Conservation (phyloP, 2,888 invertebrate species). For the Abrostola triplasia region DNA sequence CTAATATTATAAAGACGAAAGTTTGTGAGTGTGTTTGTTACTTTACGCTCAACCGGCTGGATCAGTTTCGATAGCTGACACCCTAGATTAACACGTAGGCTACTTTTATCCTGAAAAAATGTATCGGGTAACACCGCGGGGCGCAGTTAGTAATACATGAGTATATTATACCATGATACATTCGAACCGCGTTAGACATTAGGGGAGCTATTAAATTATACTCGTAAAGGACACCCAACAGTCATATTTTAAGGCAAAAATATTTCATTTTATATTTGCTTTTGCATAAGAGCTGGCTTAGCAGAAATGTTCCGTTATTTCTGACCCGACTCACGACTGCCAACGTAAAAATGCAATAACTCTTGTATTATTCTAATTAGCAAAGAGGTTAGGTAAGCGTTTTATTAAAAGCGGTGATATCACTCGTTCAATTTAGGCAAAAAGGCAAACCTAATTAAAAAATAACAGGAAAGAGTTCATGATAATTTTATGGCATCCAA, state of each 20-base stretch:
- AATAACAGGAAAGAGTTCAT: not conserved
- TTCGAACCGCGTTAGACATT: constrained; percentile 15
- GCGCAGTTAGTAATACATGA: too few species aligned
- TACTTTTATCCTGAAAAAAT: too few species aligned
- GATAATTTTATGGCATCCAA: not conserved
- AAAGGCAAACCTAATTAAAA: not conserved
- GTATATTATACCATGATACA: too few species aligned
- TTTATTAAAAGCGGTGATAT: constrained; percentile 8
- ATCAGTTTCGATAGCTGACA: too few species aligned
- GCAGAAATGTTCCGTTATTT: constrained; percentile 25
- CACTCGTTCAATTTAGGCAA: not conserved
- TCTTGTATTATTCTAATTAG: constrained; percentile 45
- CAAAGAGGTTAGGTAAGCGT: constrained; percentile 12
- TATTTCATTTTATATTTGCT: constrained; percentile 32
- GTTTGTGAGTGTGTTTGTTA: too few species aligned
- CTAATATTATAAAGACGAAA: too few species aligned
- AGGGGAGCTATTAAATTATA: constrained; percentile 44
- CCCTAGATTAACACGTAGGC: too few species aligned
- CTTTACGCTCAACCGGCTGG: too few species aligned
- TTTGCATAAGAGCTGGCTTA: constrained; percentile 26
- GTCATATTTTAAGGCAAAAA: constrained; percentile 47
- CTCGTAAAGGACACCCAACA: constrained; percentile 42
- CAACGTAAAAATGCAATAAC: constrained; percentile 36
- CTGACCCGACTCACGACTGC: constrained; percentile 3
- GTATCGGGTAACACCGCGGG: too few species aligned